Conservation (phyloP, 37 sponge, comb jelly and placozoan species). For the Aphrocallistes beatrix region DNA sequence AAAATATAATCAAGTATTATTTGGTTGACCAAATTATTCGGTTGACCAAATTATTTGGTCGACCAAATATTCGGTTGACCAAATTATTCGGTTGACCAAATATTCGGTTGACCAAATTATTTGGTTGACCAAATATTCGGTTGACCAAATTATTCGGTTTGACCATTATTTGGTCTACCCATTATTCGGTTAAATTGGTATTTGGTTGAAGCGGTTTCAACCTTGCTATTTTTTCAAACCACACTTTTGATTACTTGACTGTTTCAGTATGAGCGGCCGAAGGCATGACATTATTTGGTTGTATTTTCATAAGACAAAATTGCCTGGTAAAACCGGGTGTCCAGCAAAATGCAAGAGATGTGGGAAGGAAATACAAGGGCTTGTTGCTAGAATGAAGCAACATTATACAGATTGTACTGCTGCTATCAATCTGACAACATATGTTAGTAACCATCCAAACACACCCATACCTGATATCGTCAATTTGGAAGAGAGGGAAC, state of each 20-base stretch:
- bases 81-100: no score
- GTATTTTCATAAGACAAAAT: constrained; percentile 4
- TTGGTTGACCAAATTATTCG: no score
- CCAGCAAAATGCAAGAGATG: not conserved
- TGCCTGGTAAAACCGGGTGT: constrained; percentile 14
- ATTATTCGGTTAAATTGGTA: no score
- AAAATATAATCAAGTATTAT: no score
- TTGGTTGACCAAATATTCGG: no score
- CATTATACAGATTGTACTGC: constrained; percentile 9
- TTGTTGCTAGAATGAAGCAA: constrained; percentile 16
- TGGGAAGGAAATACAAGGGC: constrained; percentile 4
- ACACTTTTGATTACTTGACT: not conserved
- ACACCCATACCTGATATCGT: constrained; percentile 9
- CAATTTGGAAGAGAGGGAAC: constrained; percentile 17
- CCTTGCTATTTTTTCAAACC: constrained; percentile 13
- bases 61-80: no score
- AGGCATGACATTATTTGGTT: constrained; percentile 3
- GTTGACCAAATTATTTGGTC: no score
- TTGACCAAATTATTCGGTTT: no score
- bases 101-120: no score
- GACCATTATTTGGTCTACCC: no score
- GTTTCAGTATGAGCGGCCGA: not conserved
- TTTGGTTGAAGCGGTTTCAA: no score
- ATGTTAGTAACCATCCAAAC: constrained; percentile 13
- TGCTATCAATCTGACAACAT: constrained; percentile 2